phyloP scores from a whole-genome alignment of 2,797 vertebrate genomes.

The Anguilla obscura region DNA sequence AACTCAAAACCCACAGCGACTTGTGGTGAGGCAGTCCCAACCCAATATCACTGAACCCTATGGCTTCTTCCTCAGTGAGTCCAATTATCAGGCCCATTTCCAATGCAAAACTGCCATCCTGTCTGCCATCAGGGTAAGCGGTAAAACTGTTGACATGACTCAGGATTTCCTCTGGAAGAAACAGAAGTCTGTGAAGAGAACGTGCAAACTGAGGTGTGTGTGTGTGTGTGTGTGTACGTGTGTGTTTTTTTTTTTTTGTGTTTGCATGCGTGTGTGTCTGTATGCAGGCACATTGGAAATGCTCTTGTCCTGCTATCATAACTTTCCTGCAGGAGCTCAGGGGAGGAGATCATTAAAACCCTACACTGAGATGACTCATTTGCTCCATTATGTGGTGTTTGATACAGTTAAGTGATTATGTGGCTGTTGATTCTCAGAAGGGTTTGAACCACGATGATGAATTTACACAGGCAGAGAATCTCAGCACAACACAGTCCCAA shows the following conservation, averaged over 20 bases:
- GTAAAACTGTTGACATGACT: neutral
- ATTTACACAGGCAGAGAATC: neutral
- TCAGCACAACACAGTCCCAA: neutral
- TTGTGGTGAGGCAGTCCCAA: neutral
- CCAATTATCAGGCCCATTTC: neutral
- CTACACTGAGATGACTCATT: constrained; percentile 65
- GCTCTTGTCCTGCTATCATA: neutral
- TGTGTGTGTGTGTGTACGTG: neutral
- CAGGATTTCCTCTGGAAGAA: neutral
- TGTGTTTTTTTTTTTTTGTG: neutral
- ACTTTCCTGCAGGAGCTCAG: neutral
- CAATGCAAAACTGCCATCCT: neutral
- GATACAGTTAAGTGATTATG: constrained; percentile 51
- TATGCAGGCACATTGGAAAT: neutral
- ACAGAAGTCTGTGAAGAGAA: neutral
- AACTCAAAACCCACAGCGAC: neutral
- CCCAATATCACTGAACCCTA: neutral
- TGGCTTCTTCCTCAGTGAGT: neutral
- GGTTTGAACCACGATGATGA: neutral
- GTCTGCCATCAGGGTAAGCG: neutral
- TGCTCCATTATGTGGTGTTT: constrained; percentile 47
- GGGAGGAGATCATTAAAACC: constrained; percentile 35
- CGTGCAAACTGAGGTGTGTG: neutral
- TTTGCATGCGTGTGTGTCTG: neutral
- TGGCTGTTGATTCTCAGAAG: constrained; percentile 30